Conservation (phyloP, 2,113 vertebrate species). For the Caranx melampygus region DNA sequence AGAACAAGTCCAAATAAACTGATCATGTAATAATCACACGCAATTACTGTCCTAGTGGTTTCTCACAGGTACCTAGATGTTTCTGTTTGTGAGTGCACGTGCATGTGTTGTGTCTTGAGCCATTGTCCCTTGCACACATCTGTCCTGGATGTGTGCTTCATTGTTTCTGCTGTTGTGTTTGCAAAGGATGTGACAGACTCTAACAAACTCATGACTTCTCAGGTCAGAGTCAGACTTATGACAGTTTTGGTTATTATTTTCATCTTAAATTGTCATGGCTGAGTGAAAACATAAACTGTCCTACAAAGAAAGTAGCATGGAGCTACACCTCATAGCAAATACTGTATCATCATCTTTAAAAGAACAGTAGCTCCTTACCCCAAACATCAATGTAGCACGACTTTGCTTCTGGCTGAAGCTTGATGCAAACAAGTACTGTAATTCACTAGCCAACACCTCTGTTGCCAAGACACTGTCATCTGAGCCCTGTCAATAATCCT, state of each 20-base stretch:
- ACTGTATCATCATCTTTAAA: not conserved
- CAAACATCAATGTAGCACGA: not conserved
- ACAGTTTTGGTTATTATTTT: conserved; percentile 21
- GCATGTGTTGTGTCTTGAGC: conserved; percentile 38
- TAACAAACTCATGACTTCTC: conserved; percentile 15
- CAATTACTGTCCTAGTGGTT: conserved; percentile 66
- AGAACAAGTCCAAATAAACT: conserved; percentile 91
- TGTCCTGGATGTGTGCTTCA: not conserved
- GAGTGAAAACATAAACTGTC: not conserved
- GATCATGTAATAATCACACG: conserved; percentile 58
- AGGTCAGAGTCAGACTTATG: not conserved
- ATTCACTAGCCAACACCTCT: not conserved
- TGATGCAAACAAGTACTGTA: not conserved
- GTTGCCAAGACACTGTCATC: not conserved
- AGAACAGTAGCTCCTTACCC: not conserved
- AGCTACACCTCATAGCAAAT: not conserved
- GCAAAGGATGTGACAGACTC: not conserved
- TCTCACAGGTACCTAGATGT: conserved; percentile 64
- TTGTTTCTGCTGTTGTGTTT: conserved; percentile 19
- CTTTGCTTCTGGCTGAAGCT: not conserved
- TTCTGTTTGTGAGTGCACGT: conserved; percentile 45
- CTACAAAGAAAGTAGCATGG: not conserved
- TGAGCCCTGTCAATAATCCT: conserved; percentile 13
- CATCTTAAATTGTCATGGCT: not conserved
- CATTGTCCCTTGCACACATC: not conserved